A percentile compares a stretch with the other conserved stretches of the same genome.
phyloP scores from a whole-genome alignment of 2,888 invertebrate genomes.

The Megastigmus dorsalis region DNA sequence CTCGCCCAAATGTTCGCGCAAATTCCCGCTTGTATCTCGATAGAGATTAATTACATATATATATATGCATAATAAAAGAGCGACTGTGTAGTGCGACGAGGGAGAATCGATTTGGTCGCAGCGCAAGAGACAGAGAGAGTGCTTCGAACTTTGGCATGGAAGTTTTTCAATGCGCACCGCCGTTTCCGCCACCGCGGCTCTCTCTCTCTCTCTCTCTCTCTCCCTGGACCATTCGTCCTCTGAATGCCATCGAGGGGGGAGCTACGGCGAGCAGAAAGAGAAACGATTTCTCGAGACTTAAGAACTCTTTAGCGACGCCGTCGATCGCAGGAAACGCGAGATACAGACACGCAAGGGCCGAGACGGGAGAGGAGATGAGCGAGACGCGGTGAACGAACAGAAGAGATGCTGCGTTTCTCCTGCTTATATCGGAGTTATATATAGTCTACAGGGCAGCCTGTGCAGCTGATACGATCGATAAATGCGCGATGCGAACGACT shows the following conservation, averaged over 20 bases:
- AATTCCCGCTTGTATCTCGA: background rate
- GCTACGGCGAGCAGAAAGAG: background rate
- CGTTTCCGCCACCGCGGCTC: no score
- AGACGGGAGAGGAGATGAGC: background rate
- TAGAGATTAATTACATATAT: conserved; percentile 22
- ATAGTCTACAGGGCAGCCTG: background rate
- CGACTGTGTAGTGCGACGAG: no score
- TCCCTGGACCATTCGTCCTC: background rate
- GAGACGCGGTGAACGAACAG: background rate
- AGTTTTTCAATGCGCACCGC: no score
- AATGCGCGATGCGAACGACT: background rate
- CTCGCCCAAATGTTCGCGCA: background rate
- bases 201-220: background rate
- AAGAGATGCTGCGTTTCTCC: background rate
- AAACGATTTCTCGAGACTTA: conserved; percentile 1
- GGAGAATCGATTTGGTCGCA: background rate
- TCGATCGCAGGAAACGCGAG: conserved; percentile 29
- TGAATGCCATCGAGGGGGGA: background rate
- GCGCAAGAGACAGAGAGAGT: no score
- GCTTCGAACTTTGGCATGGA: no score
- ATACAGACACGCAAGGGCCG: background rate
- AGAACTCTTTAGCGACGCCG: conserved; percentile 37
- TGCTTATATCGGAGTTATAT: no score
- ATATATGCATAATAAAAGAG: no score
- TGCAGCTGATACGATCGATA: background rate